These are phyloP conservation scores for Lepidonotus clava DNA, from an alignment of 2,888 invertebrate genomes.

Conservation along the genomic window DNA sequence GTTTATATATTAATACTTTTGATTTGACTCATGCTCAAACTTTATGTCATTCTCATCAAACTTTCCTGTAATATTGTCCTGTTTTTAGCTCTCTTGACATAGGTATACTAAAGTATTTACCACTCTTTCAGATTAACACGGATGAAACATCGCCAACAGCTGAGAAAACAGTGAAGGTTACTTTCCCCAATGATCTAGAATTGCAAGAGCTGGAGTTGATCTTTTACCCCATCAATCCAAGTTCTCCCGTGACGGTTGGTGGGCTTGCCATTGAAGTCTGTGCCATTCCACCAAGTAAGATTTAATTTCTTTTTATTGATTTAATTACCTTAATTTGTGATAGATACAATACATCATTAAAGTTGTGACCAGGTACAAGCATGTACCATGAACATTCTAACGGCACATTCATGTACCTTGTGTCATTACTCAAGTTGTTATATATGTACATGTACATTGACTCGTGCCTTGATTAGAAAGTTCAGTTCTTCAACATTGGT, in stretches of 20 bases:
- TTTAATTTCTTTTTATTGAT: background rate
- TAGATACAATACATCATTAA: background rate
- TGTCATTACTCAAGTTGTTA: too few relatives aligned
- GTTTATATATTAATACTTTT: background rate
- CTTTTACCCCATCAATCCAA: background rate
- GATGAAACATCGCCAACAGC: background rate
- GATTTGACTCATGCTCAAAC: background rate
- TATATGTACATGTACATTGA: too few relatives aligned
- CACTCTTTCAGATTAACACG: background rate
- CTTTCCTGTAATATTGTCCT: background rate
- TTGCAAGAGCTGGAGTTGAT: background rate
- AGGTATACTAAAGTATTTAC: background rate
- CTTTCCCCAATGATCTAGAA: slow-evolving; percentile 21
- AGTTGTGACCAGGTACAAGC: background rate
- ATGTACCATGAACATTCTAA: too few relatives aligned
- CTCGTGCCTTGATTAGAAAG: too few relatives aligned
- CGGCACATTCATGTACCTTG: too few relatives aligned
- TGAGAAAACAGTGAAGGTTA: background rate
- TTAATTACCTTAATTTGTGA: background rate
- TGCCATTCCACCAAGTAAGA: slow-evolving; percentile 23
- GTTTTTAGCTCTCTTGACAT: too few relatives aligned
- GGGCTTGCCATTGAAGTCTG: background rate
- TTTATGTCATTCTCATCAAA: background rate
- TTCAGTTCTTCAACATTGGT: too few relatives aligned
- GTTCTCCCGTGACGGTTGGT: background rate